Evolutionary conservation across 2,113 vertebrate species (phyloP).

Genomic region (Rhagologus leucostigma): DNA sequence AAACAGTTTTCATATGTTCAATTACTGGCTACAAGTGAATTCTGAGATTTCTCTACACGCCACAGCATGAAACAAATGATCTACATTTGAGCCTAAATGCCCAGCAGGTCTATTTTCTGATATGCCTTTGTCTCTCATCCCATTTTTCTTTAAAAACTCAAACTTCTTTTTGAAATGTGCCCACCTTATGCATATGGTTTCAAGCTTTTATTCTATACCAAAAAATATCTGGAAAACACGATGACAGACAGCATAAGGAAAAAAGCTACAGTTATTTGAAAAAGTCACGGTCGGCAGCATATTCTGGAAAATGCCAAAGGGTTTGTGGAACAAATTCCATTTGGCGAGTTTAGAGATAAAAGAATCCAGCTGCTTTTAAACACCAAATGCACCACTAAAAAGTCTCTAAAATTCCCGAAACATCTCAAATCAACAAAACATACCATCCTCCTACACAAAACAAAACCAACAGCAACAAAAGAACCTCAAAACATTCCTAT

Average conservation of each 20-base stretch:
- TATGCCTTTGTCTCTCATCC: background rate
- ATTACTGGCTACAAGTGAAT: background rate
- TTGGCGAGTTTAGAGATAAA: conserved; percentile 35
- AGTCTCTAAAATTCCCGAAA: background rate
- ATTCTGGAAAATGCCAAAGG: conserved; percentile 18
- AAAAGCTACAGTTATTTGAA: background rate
- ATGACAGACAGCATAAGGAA: background rate
- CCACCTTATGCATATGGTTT: background rate
- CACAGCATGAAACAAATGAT: background rate
- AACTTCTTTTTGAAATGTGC: background rate
- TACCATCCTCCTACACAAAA: conserved; percentile 27
- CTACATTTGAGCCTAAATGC: background rate
- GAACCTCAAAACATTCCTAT: conserved; percentile 21
- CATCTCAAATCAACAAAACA: conserved; percentile 1
- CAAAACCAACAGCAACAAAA: background rate
- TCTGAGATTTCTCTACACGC: background rate
- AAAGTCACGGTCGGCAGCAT: background rate
- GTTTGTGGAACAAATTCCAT: conserved; percentile 29
- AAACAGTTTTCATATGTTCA: background rate
- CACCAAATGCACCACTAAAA: background rate
- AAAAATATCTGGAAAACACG: background rate
- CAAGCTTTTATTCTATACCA: background rate
- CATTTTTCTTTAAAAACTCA: background rate
- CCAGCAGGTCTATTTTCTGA: background rate
- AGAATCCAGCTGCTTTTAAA: conserved; percentile 20